Evolutionary conservation across 2,888 invertebrate species (phyloP).

Genomic region (Drosophila antonietae): DNA sequence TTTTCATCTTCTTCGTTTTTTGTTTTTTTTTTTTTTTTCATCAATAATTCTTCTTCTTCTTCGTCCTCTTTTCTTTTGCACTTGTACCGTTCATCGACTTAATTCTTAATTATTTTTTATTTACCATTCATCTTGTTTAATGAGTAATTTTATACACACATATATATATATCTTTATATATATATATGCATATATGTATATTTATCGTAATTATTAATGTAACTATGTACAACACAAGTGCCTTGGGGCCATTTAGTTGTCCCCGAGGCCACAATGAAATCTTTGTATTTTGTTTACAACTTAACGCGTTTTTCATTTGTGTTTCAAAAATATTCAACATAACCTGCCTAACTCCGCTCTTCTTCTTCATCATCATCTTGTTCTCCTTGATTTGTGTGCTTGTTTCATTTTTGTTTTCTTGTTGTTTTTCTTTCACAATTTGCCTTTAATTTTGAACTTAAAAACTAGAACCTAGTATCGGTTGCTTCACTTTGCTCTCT

Average conservation of each 20-base stretch:
- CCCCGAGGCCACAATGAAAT: constrained; percentile 62
- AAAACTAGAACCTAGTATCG: constrained; percentile 71
- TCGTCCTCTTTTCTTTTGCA: constrained; percentile 51
- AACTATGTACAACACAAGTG: constrained; percentile 75
- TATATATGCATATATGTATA: constrained; percentile 50
- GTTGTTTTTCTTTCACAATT: constrained; percentile 57
- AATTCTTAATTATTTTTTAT: constrained; percentile 46
- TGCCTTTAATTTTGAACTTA: constrained; percentile 60
- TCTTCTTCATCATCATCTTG: constrained; percentile 8
- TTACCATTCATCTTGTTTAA: constrained; percentile 55
- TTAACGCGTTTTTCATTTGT: constrained; percentile 51
- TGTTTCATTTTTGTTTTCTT: constrained; percentile 35
- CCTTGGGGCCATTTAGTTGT: constrained; percentile 13
- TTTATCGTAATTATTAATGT: constrained; percentile 67
- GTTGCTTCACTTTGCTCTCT: constrained; percentile 57
- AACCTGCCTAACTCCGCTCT: constrained; percentile 34
- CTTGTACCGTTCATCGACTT: constrained; percentile 78
- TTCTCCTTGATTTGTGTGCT: constrained; percentile 52
- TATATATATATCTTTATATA: constrained; percentile 40
- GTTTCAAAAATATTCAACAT: constrained; percentile 66
- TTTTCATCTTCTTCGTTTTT: constrained; percentile 54
- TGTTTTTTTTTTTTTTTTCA: constrained; percentile 51
- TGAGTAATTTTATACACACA: constrained; percentile 57
- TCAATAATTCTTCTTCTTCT: constrained; percentile 40
- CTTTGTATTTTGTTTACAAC: constrained; percentile 73